A percentile compares a stretch with the other conserved stretches of the same genome.
phyloP scores from a whole-genome alignment of 2,113 vertebrate species.

The Nyctereutes procyonoides region DNA sequence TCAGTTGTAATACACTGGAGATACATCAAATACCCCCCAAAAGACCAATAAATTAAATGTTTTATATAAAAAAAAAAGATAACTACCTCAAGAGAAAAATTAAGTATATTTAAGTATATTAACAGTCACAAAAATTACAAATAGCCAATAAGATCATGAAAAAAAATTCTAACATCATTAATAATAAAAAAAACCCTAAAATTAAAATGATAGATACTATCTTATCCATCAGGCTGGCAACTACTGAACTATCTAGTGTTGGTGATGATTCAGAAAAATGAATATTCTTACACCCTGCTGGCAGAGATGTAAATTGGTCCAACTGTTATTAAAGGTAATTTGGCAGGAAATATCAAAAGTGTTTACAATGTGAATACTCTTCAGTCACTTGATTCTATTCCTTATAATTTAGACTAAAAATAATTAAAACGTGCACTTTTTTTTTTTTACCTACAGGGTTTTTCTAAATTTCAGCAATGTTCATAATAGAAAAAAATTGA shows the following conservation, averaged over 20 bases:
- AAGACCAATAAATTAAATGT: no score
- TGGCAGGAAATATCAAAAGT: neutral
- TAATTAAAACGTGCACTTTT: neutral
- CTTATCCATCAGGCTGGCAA: neutral
- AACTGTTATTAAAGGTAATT: neutral
- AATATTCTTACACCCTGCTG: neutral
- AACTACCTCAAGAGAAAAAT: neutral
- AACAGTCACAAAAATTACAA: neutral
- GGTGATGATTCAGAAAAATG: neutral
- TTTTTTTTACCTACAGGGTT: neutral
- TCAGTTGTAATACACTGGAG: no score
- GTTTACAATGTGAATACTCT: neutral
- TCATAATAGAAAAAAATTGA: constrained; percentile 11
- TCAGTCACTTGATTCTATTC: neutral
- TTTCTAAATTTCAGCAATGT: constrained; percentile 15
- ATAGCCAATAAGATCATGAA: neutral
- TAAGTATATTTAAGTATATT: neutral
- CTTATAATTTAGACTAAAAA: constrained; percentile 2
- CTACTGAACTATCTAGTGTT: neutral
- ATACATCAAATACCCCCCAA: no score
- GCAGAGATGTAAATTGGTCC: neutral
- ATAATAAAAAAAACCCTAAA: neutral
- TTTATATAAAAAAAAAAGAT: constrained; percentile 37
- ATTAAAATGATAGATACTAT: neutral
- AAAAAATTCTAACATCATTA: neutral